Base-by-base conservation (phyloP, 2,888 invertebrate species). In the Tuberolachnus salignus region DNA sequence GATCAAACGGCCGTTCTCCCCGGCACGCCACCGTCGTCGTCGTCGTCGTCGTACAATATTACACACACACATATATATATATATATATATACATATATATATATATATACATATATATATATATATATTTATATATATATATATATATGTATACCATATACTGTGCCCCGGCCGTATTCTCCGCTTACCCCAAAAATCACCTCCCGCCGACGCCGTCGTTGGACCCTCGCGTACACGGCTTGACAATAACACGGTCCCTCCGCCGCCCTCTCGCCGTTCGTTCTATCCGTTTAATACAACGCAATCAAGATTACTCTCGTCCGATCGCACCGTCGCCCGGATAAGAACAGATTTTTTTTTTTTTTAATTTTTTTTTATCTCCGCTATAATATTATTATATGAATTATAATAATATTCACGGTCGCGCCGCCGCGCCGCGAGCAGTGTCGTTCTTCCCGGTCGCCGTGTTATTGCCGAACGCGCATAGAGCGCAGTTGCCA, bases 1-100 rank as follows among this genome's bases (percentile, higher is more conserved):
- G 78, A 78, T 78, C 78, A 78, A 78, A 78, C 78, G 78, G 78
- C 49, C 78, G 14, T 13, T 42, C 21, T 51, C n/a, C n/a, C n/a
- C n/a, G n/a, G n/a, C n/a, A n/a, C 53, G 19, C 34, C 51, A 11
- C 13, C 42, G 67, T 51, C n/a, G 13, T 26, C 21, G 46, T 19
- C 51, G n/a, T n/a, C n/a, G n/a, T n/a, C 13, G 66, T 4, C 11
- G 4, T 9, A 34, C 34, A 6, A n/a, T n/a, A n/a, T n/a, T n/a
- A n/a, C n/a, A n/a, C n/a, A n/a, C n/a, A n/a, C n/a, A n/a, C n/a
- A n/a, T n/a, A n/a, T n/a, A n/a, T n/a, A n/a, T n/a, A n/a, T n/a
- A n/a, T n/a, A n/a, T n/a, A n/a, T n/a, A n/a, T n/a, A n/a, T n/a
- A n/a, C n/a, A n/a, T n/a, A n/a, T n/a, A n/a, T n/a, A n/a, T n/a